Base-by-base conservation (phyloP, 1,140 invertebrate species). In the Mizuhopecten yessoensis region DNA sequence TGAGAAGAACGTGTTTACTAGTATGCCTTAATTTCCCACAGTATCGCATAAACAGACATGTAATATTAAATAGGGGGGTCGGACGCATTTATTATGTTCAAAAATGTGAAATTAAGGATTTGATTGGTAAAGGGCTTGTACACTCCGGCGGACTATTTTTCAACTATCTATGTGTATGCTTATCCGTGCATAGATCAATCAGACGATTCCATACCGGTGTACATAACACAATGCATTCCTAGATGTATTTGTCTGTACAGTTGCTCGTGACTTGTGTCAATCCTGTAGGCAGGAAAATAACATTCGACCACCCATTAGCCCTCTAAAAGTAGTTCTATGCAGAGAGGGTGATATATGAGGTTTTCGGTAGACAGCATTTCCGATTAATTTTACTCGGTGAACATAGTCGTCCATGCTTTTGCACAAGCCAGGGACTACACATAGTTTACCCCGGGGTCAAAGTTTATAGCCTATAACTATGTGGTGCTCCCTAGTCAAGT, bases 91-190 rank as follows among this genome's bases (percentile, higher is more conserved):
- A 75, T 75, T 75, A 75, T 75, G 57, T 75, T 75, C 57, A 75
- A 75, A 75, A 75, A 75, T 75, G 57, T 75, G 57, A 75, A 75
- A 75, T 75, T 75, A 75, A n/a, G 57, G 57, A 29, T 75, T 75
- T 75, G 57, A 75, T 75, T 75, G 57, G 57, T 75, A 29, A 75
- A 9, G n/a, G n/a, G 23, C 57, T 75, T n/a, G 57, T 75, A 75
- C 29, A 75, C 23, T 75, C 10, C 5, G 57, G 9, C 57, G 57
- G 23, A 75, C 57, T 75, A 75, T 75, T 75, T 75, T 75, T 75
- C 57, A n/a, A 75, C 57, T 75, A n/a, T 75, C 57, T 75, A 29
- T n/a, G 29, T 75, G 20, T 75, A 45, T 75, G 57, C 29, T 75
- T 75, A 75, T 75, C 57, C 1, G 57, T 75, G 57, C 23, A 75